Base-by-base conservation (phyloP, 2,797 vertebrate species). In the Miichthys miiuy region DNA sequence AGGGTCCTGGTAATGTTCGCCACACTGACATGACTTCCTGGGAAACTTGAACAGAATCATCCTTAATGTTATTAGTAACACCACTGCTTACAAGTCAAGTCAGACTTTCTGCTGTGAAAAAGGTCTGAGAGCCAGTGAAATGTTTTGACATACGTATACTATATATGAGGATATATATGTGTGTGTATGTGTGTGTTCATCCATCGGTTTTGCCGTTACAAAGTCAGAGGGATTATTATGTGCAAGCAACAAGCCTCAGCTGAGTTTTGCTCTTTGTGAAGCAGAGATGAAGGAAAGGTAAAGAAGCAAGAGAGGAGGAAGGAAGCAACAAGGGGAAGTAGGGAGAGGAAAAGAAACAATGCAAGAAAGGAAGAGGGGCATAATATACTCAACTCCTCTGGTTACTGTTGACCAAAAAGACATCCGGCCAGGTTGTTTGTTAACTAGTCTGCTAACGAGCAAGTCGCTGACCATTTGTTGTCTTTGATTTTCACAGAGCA, bases 401-500 rank as follows among this genome's bases (percentile, higher is more conserved):
- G 17, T 16, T 18, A 48, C 16, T 48, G 47, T 48, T 48, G 17
- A 18, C 18, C 16, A 18, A 18, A 48, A 18, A 48, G 47, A 3
- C 18, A 48, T 48, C 6, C 47, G 8, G 47, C 47, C 18, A 20
- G 21, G 3, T 52, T 23, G 12, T 21, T 52, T 52, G 51, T 23
- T 23, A 23, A 13, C 21, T 21, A 6, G 3, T 13, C 21, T 52
- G 51, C 14, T 54, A 16, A 54, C 25, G 23, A 23, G 52, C 23
- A 14, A 2, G 6, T 34, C 6, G 0, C 38, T 69, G 42, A 75
- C 27, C 1, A 0, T 17, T 46, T 47, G 12, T 46, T 14, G 12
- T 58, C 8, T 74, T 41, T 47, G 4, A 18, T 75, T 50, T 38
- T 50, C 18, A 2, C 87, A 92, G 85, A 74, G 74, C 81, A 83